Base-by-base conservation (phyloP, 2,113 vertebrate genomes). In the Turnix velox region DNA sequence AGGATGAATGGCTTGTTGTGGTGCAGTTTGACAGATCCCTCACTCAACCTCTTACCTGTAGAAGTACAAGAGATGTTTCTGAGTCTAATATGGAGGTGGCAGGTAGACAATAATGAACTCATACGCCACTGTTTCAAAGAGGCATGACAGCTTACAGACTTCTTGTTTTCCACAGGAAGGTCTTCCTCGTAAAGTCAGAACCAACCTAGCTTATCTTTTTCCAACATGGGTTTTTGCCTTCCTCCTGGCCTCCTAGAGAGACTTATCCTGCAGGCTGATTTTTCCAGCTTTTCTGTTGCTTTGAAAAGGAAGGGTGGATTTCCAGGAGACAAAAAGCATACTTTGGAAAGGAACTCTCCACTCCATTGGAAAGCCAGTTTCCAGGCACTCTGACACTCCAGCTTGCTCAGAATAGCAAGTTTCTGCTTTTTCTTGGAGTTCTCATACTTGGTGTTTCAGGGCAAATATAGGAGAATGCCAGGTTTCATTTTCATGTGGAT, bases 401-500 rank as follows among this genome's bases (percentile, higher is more conserved):
- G 8, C 15, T 51, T 78, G 39, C n/a, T 78, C 6, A n/a, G 42
- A 75, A 72, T 4, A 81, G 7, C 20, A 74, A 63, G 58, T 81
- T 69, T 72, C 6, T 91, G 82, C 27, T 54, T 62, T 7, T 51
- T 71, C 76, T 84, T 71, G 10, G 27, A 69, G 17, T 30, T 88
- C 24, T 92, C 14, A 12, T 46, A 88, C 84, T 81, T 74, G 31
- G 18, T 88, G 24, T 77, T 92, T 87, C 52, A 77, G 65, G 35
- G 48, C n/a, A 92, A 37, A 88, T 90, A 92, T 90, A 93, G 75
- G 65, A 78, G 69, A 63, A 75, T 48, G 46, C 33, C 40, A 22
- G 87, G 57, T 87, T 95, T 77, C 55, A 87, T 90, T 55, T 88
- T 88, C 66, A 39, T 71, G 59, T 1, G 31, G 61, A 95, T 96